Evolutionary conservation across 1,140 invertebrate genomes (phyloP).

Genomic region (Pygmarrhopalites habei): DNA sequence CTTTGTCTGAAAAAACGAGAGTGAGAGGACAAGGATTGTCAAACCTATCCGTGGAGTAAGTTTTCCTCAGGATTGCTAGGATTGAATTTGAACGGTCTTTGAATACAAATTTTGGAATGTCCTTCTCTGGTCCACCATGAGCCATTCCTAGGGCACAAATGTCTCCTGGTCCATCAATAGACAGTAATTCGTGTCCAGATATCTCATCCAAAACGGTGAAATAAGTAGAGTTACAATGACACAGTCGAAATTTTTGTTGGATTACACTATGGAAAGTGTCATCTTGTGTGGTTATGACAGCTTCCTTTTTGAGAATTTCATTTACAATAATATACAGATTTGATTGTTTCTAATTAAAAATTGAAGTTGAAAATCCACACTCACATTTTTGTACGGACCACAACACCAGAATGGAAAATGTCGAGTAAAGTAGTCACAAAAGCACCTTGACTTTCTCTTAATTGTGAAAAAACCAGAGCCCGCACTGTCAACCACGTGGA

Average conservation of each 20-base stretch:
- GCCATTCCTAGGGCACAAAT: background rate
- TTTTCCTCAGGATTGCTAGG: background rate
- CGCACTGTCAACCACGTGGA: background rate
- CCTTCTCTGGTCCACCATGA: background rate
- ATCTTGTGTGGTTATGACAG: too few relatives aligned
- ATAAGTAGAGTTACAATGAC: background rate
- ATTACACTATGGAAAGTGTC: background rate
- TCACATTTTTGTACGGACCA: constrained; percentile 1
- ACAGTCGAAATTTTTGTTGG: background rate
- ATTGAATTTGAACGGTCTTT: background rate
- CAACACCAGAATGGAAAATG: background rate
- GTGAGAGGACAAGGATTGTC: background rate
- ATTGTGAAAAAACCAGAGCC: background rate
- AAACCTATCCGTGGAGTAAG: background rate
- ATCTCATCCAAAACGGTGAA: background rate
- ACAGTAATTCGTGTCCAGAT: background rate
- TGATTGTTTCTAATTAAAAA: too few relatives aligned
- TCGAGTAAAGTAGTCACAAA: background rate
- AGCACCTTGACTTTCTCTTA: background rate
- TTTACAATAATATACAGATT: too few relatives aligned
- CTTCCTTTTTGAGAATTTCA: too few relatives aligned
- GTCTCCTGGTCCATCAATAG: background rate
- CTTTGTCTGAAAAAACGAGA: background rate
- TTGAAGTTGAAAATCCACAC: too few relatives aligned
- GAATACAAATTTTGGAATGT: background rate